Evolutionary conservation across 35 echinoderm and acorn worm genomes (phyloP), one percentile per base, ranked within the genome.

Genomic region (Heliocidaris tuberculata): DNA sequence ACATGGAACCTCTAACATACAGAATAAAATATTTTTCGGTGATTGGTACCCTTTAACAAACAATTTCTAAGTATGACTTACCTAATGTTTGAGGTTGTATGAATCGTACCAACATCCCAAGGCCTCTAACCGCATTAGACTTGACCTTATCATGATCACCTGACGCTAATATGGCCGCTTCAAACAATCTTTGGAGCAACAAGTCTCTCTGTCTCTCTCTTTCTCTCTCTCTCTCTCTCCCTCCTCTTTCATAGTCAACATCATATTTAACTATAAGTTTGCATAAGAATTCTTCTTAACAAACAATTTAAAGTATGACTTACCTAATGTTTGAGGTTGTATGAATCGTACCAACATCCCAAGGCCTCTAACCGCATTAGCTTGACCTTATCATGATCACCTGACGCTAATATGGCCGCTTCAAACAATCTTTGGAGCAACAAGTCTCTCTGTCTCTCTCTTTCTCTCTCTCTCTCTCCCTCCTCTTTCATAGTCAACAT

Each of bases 331-430:
- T 9, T 96, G 95, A n/a, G 95, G 85, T 31, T 93, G 94, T 49
- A 96, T 86, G 61, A 96, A 96, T n/a, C 97, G 94, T 48, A 97
- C 92, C 6, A 99, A 97, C 71, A 97, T 95, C 4, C 98, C 98
- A 0, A 99, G 88, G 31, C 96, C 98, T 93, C 98, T 48, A 19
- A 99, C 98, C 13, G 96, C 93, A 94, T 99, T 99, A 0, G 98
- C 85, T 99, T 99, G 32, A 99, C 97, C n/a, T 99, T 99, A 86
- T 99, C 98, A 85, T 97, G 97, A 90, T 99, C 98, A 9, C 87
- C 91, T 30, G 98, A 88, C 8, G 95, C 98, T 7, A 88, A 88
- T 85, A 97, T 97, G 90, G 98, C 98, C 15, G 98, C 97, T 86
- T 96, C 96, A 93, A 97, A 96, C 29, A 99, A 92, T 59, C 95